Base-by-base conservation (phyloP, 1,140 invertebrate species). In the Nymphalis io region DNA sequence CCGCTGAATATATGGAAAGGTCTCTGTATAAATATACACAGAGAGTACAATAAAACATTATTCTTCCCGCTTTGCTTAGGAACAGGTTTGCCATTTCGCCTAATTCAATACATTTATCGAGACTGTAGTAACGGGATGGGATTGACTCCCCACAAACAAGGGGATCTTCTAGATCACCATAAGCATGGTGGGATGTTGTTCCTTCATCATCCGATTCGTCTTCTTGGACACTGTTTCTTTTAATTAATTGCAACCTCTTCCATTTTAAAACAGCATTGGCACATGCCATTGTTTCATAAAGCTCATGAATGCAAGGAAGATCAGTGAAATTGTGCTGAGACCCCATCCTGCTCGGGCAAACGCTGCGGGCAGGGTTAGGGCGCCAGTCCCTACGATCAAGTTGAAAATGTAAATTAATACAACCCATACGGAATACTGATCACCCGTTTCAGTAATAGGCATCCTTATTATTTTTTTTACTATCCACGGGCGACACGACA, bases 391-490 rank as follows among this genome's bases (percentile, higher is more conserved):
- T 68, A 99, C 98, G 79, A 99, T 99, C 66, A 99, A 93, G 93
- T 99, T 99, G 92, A 99, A 99, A 46, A 99, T 94, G 85, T 98
- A 99, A 62, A 99, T 95, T 68, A 99, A 92, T 1, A 98, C 98
- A 79, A 98, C 95, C 89, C 89, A 91, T 76, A 91, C 69, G 73
- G 89, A 90, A 77, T 91, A 91, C 81, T 91, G 89, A 81, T 91
- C 89, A 64, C 86, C 86, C 42, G 81, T 62, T 61, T 91, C 88
- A 20, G 76, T 68, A 16, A 85, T 16, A 82, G 88, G 89, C 89
- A 91, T 91, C 73, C n/a, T n/a, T n/a, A 88, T 65, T 63, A 86
- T 64, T 75, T 76, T 82, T 76, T 75, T 88, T 74, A 87, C 11
- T 78, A 78, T 73, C 79, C 81, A 83, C 53, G 79, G 76, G 65